Base-by-base conservation (phyloP, 2,888 invertebrate genomes). In the Baronia brevicornis region DNA sequence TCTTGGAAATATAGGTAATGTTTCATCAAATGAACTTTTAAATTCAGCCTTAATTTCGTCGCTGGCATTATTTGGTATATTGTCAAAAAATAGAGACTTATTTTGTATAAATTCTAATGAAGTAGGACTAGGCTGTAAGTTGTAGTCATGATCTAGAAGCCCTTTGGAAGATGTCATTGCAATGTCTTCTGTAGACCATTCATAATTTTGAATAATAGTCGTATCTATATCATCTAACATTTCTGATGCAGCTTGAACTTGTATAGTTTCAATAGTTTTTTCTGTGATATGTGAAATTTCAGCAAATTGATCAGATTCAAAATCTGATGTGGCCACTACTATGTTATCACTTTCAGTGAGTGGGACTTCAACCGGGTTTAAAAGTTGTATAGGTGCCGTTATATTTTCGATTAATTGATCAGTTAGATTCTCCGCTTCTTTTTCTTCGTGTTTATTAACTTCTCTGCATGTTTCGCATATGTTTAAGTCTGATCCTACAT, bases 321-420 rank as follows among this genome's bases (percentile, higher is more conserved):
- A 62, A 29, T 56, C 46, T n/a, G 40, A 41, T 18, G 43, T 50
- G 26, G 43, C 50, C 19, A 41, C 42, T 3, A 37, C 37, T 2
- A 42, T 15, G 3, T 30, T 47, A 38, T 45, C 39, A 22, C 28
- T 47, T 40, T 67, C 71, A 19, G 62, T 41, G 1, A 77, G 38
- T 2, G 62, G 59, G 2, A 56, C 70, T 55, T 65, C 72, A 6
- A 80, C 72, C 2, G 80, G 62, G 45, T 82, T 75, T 0, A 56
- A 60, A n/a, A 80, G 52, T 32, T 72, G 77, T 43, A 82, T 71
- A 1, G 68, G 75, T 2, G 79, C 64, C 17, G 65, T 79, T 18
- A 84, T 70, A 38, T 84, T 82, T 44, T 80, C 75, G 28, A 82
- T 79, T 5, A 84, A 41, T 26, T 82, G 68, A 6, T 54, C 45